Evolutionary conservation across 2,888 invertebrate genomes (phyloP), one percentile per base, ranked within the genome.

Genomic region (Spodoptera littoralis): DNA sequence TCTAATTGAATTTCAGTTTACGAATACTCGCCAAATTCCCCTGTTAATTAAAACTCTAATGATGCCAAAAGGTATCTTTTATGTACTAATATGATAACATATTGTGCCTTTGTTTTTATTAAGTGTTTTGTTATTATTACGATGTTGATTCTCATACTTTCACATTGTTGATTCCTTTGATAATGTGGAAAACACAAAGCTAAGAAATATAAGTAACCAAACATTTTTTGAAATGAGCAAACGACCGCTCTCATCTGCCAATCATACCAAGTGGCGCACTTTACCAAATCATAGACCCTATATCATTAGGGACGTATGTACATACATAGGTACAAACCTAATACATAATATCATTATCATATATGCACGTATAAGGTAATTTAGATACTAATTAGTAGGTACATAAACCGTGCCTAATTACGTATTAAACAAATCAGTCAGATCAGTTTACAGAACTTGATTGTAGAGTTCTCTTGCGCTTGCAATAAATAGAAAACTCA

Each of bases 11-110:
- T 79, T 79, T 76, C 67, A 60, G 75, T 77, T 75, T 66, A 59
- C 84, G 83, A 89, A 89, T 91, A 89, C 87, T 88, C 87, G 77
- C 79, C 76, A 84, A 88, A 84, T 85, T 86, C 79, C 59, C 48
- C 59, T 72, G 66, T 66, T 76, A 67, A 75, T 75, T 80, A 70
- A 70, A 74, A 76, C 64, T 69, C 50, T 60, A 72, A 73, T 66
- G 44, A 60, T 65, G 42, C 60, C 56, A 49, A 55, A 71, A 73
- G 24, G 57, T 58, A 58, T 60, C 47, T 58, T 70, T 70, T 60
- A 44, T 47, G 27, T 2, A 43, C 46, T 58, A 22, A 42, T 49
- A 56, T 45, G 30, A 51, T 45, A 60, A 70, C 47, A 55, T 48
- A 46, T 36, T 47, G 43, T 47, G 9, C 9, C 12, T 56, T 52